Base-by-base conservation (phyloP, 2,888 invertebrate species). In the Parnassius orleans region DNA sequence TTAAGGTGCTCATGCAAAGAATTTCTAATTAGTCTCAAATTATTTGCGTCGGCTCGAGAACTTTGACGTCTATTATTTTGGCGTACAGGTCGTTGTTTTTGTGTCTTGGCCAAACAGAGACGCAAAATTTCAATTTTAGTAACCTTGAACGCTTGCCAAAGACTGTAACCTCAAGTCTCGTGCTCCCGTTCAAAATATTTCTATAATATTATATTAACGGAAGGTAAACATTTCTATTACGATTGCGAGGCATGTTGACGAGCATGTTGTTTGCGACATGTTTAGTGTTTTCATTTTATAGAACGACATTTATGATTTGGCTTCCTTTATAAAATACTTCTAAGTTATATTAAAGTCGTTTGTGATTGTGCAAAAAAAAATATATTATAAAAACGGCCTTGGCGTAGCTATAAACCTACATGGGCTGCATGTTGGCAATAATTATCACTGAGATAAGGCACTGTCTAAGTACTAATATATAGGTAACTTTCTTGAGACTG, bases 121-220 rank as follows among this genome's bases (percentile, higher is more conserved):
- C 87, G 90, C 77, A 89, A 74, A 90, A 81, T 89, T 87, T 81
- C 83, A 81, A 69, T 74, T 72, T 71, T 66, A 63, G 57, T 65
- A 83, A 85, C 90, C 91, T 92, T 91, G 92, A 89, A 84, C 81
- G 14, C 10, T 9, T 94, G 84, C 95, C 93, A 80, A 74, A 73
- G 1, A 78, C 63, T 60, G 58, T 71, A 79, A 80, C 78, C 78
- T 74, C 68, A 65, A 79, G 79, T 80, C 77, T 73, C 76, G 81
- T 81, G 79, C 72, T 76, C 73, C 67, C 72, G 73, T 79, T 81
- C 70, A 79, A 79, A 76, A 80, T 77, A 77, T 72, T 66, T 69
- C 69, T 72, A 78, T 78, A 73, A 78, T 78, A 73, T 78, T 2
- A 2, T 15, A 79, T 80, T 77, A 77, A 77, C 78, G 70, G 69